A percentile compares a stretch with the other conserved stretches of the same genome.
phyloP scores from a whole-genome alignment of 2,797 vertebrate genomes.

The Argentina silus region DNA sequence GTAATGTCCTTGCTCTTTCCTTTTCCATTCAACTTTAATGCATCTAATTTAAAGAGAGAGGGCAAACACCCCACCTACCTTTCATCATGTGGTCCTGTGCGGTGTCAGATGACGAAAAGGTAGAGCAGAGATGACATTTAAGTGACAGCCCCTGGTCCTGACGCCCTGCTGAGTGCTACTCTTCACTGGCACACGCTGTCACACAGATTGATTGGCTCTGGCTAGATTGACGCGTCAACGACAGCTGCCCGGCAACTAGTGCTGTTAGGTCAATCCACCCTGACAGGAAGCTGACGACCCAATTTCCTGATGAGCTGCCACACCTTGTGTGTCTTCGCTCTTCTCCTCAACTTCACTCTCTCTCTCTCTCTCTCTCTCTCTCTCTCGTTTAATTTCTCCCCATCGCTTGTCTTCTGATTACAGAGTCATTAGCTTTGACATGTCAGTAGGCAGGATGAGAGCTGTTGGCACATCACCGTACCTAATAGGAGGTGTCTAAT shows the following conservation, averaged over 20 bases:
- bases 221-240: conserved; percentile 64
- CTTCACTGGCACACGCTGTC: conserved; percentile 32
- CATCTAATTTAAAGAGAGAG: too few relatives aligned
- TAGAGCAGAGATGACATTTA: not conserved
- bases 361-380: conserved; percentile 5
- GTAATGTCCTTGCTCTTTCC: too few relatives aligned
- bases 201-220: conserved; percentile 66
- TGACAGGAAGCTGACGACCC: conserved; percentile 76
- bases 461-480: conserved; percentile 51
- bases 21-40: too few relatives aligned
- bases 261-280: conserved; percentile 68
- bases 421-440: conserved; percentile 59
- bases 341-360: not conserved
- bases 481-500: conserved; percentile 23
- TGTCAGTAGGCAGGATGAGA: conserved; percentile 59
- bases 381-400: conserved; percentile 59
- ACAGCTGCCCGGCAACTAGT: conserved; percentile 64
- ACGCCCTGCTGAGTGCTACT: conserved; percentile 28
- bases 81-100: not conserved
- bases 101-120: not conserved
- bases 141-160: conserved; percentile 21
- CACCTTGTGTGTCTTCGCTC: conserved; percentile 50
- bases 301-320: conserved; percentile 67
- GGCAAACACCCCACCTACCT: too few relatives aligned
- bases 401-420: conserved; percentile 71